Conservation (phyloP, 2,888 invertebrate genomes). For the Ceraclea dissimilis region DNA sequence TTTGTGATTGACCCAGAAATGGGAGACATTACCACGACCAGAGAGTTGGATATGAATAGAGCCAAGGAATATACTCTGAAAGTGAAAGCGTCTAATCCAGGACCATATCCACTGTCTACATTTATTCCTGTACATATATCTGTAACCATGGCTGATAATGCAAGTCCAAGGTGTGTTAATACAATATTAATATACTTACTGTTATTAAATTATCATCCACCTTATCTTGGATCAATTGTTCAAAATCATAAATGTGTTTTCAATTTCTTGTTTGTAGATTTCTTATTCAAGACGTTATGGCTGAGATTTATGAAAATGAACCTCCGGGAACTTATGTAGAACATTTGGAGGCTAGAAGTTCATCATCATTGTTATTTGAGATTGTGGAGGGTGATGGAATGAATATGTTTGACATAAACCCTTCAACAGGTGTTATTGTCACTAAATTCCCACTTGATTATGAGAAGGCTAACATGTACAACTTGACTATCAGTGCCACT, state of each 20-base stretch:
- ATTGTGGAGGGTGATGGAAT: conserved; percentile 64
- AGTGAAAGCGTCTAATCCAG: conserved; percentile 76
- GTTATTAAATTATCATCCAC: too few relatives aligned
- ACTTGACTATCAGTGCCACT: conserved; percentile 73
- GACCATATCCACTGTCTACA: conserved; percentile 64
- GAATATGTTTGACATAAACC: conserved; percentile 74
- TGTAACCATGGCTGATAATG: conserved; percentile 82
- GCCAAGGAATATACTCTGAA: conserved; percentile 77
- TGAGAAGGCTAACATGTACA: conserved; percentile 68
- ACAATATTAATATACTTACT: background rate
- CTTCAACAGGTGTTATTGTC: conserved; percentile 76
- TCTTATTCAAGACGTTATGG: conserved; percentile 36
- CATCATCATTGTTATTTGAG: conserved; percentile 73
- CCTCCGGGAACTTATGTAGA: conserved; percentile 73
- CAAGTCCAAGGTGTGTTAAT: conserved; percentile 58
- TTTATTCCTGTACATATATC: conserved; percentile 80
- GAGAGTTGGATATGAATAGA: conserved; percentile 61
- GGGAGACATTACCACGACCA: conserved; percentile 68
- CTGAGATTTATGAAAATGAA: conserved; percentile 80
- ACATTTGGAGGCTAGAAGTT: conserved; percentile 71
- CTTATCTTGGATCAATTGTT: too few relatives aligned
- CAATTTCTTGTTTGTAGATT: too few relatives aligned
- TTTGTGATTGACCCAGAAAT: conserved; percentile 74
- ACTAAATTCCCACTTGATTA: conserved; percentile 75
- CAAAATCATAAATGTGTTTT: too few relatives aligned